Evolutionary conservation across 2,113 vertebrate species (phyloP).

Genomic region (Coreoperca whiteheadi): DNA sequence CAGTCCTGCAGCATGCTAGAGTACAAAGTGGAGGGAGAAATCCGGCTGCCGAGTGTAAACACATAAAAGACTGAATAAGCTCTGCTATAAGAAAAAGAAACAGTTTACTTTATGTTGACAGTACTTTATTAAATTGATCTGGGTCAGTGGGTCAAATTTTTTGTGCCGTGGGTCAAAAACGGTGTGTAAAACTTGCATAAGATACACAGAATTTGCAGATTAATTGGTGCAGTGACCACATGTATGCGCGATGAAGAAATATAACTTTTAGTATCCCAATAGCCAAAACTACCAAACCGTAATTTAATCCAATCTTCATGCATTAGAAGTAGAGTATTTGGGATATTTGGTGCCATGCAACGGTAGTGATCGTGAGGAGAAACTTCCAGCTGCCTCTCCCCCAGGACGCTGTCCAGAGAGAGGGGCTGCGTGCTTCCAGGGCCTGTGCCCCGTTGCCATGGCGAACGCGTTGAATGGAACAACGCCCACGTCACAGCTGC

Average conservation of each 20-base stretch:
- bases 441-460: constrained; percentile 95
- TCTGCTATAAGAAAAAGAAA: background rate
- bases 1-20: constrained; percentile 75
- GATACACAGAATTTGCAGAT: background rate
- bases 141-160: constrained; percentile 53
- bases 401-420: constrained; percentile 88
- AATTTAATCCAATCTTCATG: background rate
- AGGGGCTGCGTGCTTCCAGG: constrained; percentile 91
- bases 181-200: constrained; percentile 67
- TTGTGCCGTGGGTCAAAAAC: constrained; percentile 33
- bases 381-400: constrained; percentile 78
- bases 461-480: constrained; percentile 91
- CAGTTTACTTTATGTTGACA: background rate
- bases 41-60: constrained; percentile 54
- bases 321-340: background rate
- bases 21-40: constrained; percentile 61
- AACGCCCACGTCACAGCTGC: constrained; percentile 91
- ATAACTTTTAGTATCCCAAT: background rate
- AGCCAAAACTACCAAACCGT: background rate
- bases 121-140: constrained; percentile 35
- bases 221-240: background rate
- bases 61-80: constrained; percentile 19
- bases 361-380: constrained; percentile 40
- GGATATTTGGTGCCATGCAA: constrained; percentile 6
- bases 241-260: background rate